phyloP scores from a whole-genome alignment of 2,888 invertebrate species.

The Atherix ibis region DNA sequence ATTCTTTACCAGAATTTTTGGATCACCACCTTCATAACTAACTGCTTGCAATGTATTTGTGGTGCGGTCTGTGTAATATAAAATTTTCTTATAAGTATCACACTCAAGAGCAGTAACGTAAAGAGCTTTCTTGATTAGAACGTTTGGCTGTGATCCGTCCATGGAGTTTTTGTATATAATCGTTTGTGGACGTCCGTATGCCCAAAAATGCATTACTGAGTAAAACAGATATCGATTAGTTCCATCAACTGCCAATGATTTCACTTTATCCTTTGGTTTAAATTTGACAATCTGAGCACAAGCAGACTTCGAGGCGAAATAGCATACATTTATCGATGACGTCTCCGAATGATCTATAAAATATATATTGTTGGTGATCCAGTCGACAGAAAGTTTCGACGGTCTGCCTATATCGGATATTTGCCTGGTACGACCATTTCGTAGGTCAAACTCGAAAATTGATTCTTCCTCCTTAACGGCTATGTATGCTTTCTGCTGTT shows the following conservation, averaged over 20 bases:
- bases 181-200: slow-evolving; percentile 33
- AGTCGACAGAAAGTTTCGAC: slow-evolving; percentile 49
- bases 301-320: slow-evolving; percentile 32
- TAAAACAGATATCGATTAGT: slow-evolving; percentile 42
- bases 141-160: slow-evolving; percentile 35
- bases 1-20: slow-evolving; percentile 33
- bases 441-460: slow-evolving; percentile 30
- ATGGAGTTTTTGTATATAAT: slow-evolving; percentile 38
- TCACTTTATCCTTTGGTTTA: slow-evolving; percentile 36
- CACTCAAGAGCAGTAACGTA: slow-evolving; percentile 33
- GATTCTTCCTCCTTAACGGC: slow-evolving; percentile 31
- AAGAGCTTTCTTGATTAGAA: slow-evolving; percentile 27
- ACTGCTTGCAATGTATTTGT: slow-evolving; percentile 36
- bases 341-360: slow-evolving; percentile 36
- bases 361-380: slow-evolving; percentile 58
- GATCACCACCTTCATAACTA: slow-evolving; percentile 34
- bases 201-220: slow-evolving; percentile 33
- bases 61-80: slow-evolving; percentile 64
- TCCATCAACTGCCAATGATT: slow-evolving; percentile 48
- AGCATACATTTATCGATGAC: slow-evolving; percentile 38
- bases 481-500: slow-evolving; percentile 35
- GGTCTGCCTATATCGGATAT: slow-evolving; percentile 35
- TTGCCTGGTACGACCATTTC: slow-evolving; percentile 24
- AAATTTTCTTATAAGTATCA: slow-evolving; percentile 39
- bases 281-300: slow-evolving; percentile 41